Evolutionary conservation across 2,888 invertebrate genomes (phyloP), one percentile per base, ranked within the genome.

Genomic region (Cosmorhoe ocellata): DNA sequence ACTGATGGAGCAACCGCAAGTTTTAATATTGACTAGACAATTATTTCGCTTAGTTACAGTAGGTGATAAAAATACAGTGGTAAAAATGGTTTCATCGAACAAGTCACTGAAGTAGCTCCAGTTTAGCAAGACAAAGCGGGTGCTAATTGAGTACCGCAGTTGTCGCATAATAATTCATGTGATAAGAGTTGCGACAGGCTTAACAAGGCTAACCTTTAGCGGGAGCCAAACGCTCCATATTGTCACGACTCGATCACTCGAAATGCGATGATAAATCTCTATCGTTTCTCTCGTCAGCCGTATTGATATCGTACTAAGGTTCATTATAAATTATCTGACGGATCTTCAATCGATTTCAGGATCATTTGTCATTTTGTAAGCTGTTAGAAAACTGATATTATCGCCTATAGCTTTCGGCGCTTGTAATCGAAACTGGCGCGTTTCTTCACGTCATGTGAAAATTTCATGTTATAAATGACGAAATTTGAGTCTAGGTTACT

Each of bases 161-260:
- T 47, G 37, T 55, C 58, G 55, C 63, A 59, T 63, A 67, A 74
- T 72, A 74, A 73, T 76, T 80, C 72, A 73, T 67, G 70, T 70
- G 72, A 74, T 76, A 74, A 71, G 65, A 61, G 64, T 89, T 86
- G 81, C 88, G 82, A 81, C 81, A 88, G 67, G 54, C 63, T 69
- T 87, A 88, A 89, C 84, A 79, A 87, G 88, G 75, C 79, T 87
- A 87, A 89, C 89, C 89, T 90, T 90, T 89, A 79, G 65, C 71
- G 70, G 77, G 74, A 80, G 79, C 78, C 74, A 75, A 7, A 1
- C 24, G 83, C 78, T 83, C 81, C 71, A 83, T 79, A 88, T 85
- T 87, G 87, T 87, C 84, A 83, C 82, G 87, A 81, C 70, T 69
- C 66, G 76, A 86, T 84, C 83, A 74, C 69, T 52, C 39, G 49